A percentile compares a stretch with the other conserved stretches of the same genome.
Evolutionary conservation across 1,140 invertebrate genomes (phyloP).

Genomic region (Sarcophaga peregrina): DNA sequence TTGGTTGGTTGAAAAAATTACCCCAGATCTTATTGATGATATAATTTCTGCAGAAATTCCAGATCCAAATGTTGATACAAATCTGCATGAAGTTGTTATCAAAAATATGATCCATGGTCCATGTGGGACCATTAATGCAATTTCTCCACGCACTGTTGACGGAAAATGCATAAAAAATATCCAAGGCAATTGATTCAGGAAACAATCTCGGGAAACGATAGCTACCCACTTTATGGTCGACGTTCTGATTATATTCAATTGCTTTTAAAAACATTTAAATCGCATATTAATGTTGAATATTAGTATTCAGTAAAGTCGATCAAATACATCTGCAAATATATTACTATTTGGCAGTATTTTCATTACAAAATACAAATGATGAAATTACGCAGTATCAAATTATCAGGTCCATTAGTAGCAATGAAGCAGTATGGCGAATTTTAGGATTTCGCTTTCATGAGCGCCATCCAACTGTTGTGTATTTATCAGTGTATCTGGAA

Average conservation of each 20-base stretch:
- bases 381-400: conserved; percentile 51
- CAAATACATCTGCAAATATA: conserved; percentile 54
- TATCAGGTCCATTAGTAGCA: conserved; percentile 66
- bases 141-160: no score
- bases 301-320: conserved; percentile 65
- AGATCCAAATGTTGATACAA: conserved; percentile 64
- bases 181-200: no score
- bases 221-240: conserved; percentile 65
- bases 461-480: conserved; percentile 60
- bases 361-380: conserved; percentile 54
- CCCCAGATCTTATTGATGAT: no score
- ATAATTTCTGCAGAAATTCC: no score
- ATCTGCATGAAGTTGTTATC: conserved; percentile 64
- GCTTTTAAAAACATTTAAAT: conserved; percentile 50
- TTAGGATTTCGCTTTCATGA: conserved; percentile 61
- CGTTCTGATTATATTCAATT: conserved; percentile 49
- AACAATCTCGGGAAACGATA: conserved; percentile 62
- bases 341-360: conserved; percentile 54
- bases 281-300: conserved; percentile 59
- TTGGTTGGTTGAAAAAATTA: no score
- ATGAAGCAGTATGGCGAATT: conserved; percentile 67
- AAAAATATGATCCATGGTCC: conserved; percentile 71
- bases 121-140: no score
- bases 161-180: no score
- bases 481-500: conserved; percentile 63